A percentile compares a stretch with the other conserved stretches of the same genome.
phyloP scores from a whole-genome alignment of 1,140 invertebrate species.

The Homarus americanus region DNA sequence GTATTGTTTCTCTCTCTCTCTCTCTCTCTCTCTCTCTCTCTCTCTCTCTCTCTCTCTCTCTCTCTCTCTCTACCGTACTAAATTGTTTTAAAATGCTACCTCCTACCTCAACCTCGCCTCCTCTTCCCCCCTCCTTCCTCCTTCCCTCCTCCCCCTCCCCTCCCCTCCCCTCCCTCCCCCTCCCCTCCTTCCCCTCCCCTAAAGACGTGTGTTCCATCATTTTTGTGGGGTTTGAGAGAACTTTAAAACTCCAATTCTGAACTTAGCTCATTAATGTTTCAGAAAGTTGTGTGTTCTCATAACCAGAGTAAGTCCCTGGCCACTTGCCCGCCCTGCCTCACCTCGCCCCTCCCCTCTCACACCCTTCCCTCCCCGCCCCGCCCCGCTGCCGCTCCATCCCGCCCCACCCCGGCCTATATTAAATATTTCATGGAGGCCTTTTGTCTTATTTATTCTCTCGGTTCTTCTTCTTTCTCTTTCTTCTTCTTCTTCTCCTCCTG shows the following conservation, averaged over 20 bases:
- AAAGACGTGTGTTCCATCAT: conserved; percentile 16
- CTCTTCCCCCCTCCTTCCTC: too few relatives aligned
- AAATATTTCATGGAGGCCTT: background rate
- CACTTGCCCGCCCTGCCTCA: background rate
- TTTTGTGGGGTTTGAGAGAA: conserved; percentile 19
- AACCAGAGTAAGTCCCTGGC: background rate
- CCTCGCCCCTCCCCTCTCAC: too few relatives aligned
- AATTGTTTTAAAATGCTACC: background rate
- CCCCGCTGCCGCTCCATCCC: too few relatives aligned
- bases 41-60: conserved; percentile 2
- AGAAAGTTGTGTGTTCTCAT: conserved; percentile 10
- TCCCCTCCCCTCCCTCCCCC: too few relatives aligned
- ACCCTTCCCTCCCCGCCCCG: too few relatives aligned
- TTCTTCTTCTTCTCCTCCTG: background rate
- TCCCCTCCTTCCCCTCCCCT: background rate
- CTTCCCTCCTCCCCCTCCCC: background rate
- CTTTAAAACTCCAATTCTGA: conserved; percentile 40
- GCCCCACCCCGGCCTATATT: background rate
- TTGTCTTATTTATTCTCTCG: background rate
- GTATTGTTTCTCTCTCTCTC: background rate
- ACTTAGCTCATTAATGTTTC: conserved; percentile 39
- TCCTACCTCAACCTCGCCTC: too few relatives aligned
- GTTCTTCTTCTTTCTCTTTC: background rate
- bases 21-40: background rate
- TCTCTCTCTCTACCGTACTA: background rate